A percentile compares a stretch with the other conserved stretches of the same genome.
Evolutionary conservation across 2,113 vertebrate species (phyloP).

Genomic region (Petaurus breviceps): DNA sequence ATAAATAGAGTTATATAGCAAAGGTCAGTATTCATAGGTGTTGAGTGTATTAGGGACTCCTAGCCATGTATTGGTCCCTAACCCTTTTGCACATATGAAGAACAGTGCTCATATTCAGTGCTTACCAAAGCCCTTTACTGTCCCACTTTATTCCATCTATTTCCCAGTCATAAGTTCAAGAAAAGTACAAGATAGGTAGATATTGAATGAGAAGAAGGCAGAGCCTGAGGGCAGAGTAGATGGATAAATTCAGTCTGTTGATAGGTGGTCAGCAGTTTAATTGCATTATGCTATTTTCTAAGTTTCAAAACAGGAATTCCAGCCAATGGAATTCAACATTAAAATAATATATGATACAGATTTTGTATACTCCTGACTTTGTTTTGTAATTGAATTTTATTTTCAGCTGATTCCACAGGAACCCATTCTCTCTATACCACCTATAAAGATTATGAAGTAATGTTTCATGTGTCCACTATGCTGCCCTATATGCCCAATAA

Average conservation of each 20-base stretch:
- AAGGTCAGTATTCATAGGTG: not conserved
- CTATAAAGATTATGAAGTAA: conserved; percentile 98
- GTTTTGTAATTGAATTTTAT: conserved; percentile 39
- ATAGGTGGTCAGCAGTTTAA: not conserved
- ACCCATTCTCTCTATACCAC: conserved; percentile 98
- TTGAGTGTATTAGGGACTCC: not conserved
- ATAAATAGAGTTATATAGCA: not conserved
- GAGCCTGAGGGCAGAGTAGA: not conserved
- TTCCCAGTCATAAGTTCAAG: not conserved
- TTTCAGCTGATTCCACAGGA: conserved; percentile 96
- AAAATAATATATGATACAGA: not conserved
- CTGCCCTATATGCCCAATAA: conserved; percentile 98
- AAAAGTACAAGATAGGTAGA: not conserved
- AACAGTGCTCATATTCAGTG: not conserved
- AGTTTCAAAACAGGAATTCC: not conserved
- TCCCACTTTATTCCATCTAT: not conserved
- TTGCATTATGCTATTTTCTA: not conserved
- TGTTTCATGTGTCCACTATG: conserved; percentile 99
- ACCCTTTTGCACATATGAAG: not conserved
- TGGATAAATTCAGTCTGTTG: not conserved
- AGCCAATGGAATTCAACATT: not conserved
- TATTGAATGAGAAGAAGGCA: not conserved
- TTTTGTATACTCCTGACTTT: conserved; percentile 62
- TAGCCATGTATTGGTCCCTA: not conserved
- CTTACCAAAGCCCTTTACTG: not conserved